Evolutionary conservation across 2,888 invertebrate genomes (phyloP).

Genomic region (Leistus spinibarbis): DNA sequence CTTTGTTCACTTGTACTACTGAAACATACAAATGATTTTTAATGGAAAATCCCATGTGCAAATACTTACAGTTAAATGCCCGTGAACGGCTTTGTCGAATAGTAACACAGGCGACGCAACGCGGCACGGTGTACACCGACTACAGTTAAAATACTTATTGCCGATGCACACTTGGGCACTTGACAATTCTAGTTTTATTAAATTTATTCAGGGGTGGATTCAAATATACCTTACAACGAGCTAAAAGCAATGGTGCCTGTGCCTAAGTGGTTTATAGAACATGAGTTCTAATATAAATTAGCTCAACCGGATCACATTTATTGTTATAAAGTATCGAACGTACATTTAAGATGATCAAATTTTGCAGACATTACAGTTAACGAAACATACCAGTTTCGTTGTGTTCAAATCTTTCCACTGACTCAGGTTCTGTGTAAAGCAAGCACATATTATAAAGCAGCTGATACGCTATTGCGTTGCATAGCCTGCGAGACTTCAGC

Average conservation of each 20-base stretch:
- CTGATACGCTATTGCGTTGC: conserved; percentile 4
- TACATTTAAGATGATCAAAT: too few relatives aligned
- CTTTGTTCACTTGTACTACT: conserved; percentile 5
- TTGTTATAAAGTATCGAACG: too few relatives aligned
- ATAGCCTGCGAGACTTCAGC: not conserved
- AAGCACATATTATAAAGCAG: not conserved
- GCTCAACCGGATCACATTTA: too few relatives aligned
- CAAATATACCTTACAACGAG: too few relatives aligned
- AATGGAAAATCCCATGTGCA: conserved; percentile 29
- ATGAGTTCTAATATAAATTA: too few relatives aligned
- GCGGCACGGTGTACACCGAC: not conserved
- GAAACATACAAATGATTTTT: conserved; percentile 21
- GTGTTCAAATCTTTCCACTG: not conserved
- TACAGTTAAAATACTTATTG: conserved; percentile 25
- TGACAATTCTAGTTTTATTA: conserved; percentile 17
- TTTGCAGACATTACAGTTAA: not conserved
- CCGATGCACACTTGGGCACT: conserved; percentile 15
- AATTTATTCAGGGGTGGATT: not conserved
- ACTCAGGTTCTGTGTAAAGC: not conserved
- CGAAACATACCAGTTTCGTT: not conserved
- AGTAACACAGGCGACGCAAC: not conserved
- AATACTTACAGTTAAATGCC: conserved; percentile 12
- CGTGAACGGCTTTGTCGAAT: not conserved
- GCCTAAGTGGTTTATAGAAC: too few relatives aligned
- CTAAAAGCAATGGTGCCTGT: too few relatives aligned